phyloP scores from a whole-genome alignment of 2,113 vertebrate genomes.

The Anhinga rufa region DNA sequence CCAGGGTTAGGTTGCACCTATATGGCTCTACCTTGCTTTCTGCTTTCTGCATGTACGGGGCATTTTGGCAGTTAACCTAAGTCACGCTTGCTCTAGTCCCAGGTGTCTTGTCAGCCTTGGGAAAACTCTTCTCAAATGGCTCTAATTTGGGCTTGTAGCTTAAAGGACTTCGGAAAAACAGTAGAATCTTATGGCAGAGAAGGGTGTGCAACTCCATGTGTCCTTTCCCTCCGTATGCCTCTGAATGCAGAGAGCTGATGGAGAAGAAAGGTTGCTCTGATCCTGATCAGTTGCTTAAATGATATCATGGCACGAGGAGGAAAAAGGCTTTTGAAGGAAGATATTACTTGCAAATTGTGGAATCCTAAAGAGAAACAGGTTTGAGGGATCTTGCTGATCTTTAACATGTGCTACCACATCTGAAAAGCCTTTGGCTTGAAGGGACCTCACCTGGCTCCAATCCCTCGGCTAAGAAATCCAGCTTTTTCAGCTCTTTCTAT shows the following conservation, averaged over 20 bases:
- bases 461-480: background rate
- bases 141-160: background rate
- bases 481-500: background rate
- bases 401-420: fast-evolving
- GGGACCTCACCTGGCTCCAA: background rate
- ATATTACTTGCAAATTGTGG: background rate
- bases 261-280: background rate
- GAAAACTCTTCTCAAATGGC: background rate
- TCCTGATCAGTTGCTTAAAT: background rate
- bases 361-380: background rate
- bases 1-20: background rate
- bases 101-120: background rate
- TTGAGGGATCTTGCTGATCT: background rate
- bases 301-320: background rate
- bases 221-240: background rate
- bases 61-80: background rate
- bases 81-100: background rate
- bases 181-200: background rate
- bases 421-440: background rate
- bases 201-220: background rate
- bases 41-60: background rate
- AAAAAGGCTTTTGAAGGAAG: background rate
- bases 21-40: background rate
- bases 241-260: background rate
- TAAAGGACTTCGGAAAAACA: background rate